Evolutionary conservation across 1,140 invertebrate genomes (phyloP).

Genomic region (Atta cephalotes): DNA sequence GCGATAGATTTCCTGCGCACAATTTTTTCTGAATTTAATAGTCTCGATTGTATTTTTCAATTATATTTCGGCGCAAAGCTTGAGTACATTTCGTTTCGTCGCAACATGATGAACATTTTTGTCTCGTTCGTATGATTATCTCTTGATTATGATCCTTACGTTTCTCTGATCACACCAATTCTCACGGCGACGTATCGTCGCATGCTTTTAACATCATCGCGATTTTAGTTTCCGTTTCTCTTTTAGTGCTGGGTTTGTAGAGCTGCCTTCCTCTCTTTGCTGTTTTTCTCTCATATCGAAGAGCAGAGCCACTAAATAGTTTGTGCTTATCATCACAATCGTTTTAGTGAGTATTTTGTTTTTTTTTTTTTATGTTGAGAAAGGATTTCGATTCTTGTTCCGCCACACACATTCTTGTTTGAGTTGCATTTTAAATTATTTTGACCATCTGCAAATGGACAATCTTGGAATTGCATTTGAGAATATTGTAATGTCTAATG

Average conservation of each 20-base stretch:
- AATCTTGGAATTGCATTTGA: neutral
- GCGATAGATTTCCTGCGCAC: neutral
- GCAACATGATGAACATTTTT: slow-evolving; percentile 70
- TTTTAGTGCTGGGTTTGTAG: slow-evolving; percentile 58
- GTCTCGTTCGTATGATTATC: slow-evolving; percentile 80
- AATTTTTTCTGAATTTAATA: neutral
- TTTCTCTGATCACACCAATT: slow-evolving; percentile 65
- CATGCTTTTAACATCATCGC: slow-evolving; percentile 3
- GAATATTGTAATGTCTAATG: neutral
- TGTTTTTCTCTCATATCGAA: neutral
- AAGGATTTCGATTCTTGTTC: neutral
- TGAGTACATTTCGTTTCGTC: slow-evolving; percentile 1
- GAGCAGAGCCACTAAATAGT: slow-evolving; percentile 1
- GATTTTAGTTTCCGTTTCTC: slow-evolving; percentile 50
- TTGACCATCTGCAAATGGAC: neutral
- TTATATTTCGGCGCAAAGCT: neutral
- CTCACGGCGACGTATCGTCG: neutral
- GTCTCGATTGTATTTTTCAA: slow-evolving; percentile 53
- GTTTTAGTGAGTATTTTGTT: slow-evolving; percentile 66
- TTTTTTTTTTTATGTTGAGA: neutral
- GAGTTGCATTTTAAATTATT: neutral
- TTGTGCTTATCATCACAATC: slow-evolving; percentile 24
- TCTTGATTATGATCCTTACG: slow-evolving; percentile 71
- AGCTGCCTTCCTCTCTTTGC: neutral
- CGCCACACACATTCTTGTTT: neutral